Evolutionary conservation across 2,797 vertebrate genomes (phyloP).

Genomic region (Valencia hispanica): DNA sequence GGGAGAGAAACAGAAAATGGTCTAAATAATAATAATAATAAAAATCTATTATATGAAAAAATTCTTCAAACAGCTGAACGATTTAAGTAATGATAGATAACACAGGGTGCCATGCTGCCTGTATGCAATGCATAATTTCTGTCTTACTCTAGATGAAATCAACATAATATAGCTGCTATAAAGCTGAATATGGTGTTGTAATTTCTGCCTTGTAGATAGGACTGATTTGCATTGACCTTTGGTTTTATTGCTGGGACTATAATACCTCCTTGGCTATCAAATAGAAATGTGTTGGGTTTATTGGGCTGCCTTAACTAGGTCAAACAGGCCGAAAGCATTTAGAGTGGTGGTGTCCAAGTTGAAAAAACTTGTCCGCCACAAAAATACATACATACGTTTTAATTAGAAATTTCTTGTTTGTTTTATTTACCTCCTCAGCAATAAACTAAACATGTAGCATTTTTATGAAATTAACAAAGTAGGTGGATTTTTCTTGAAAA

Average conservation of each 20-base stretch:
- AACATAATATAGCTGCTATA: background rate
- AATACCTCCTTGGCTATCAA: background rate
- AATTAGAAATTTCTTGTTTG: background rate
- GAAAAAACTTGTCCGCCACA: background rate
- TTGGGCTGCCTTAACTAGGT: background rate
- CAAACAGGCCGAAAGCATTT: background rate
- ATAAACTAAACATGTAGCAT: too few species aligned
- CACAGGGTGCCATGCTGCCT: background rate
- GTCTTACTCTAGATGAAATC: background rate
- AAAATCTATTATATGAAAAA: too few species aligned
- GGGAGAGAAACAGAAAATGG: background rate
- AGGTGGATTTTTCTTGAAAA: too few species aligned
- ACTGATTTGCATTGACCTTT: background rate
- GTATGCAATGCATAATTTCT: background rate
- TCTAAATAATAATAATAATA: background rate
- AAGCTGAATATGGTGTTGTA: background rate
- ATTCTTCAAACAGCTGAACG: background rate
- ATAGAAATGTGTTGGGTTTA: background rate
- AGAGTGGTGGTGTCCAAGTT: background rate
- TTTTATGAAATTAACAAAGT: too few species aligned
- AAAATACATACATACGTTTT: background rate
- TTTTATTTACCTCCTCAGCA: too few species aligned
- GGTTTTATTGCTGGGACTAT: conserved; percentile 3
- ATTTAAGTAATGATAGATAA: background rate
- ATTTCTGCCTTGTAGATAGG: background rate